Evolutionary conservation across 2,113 vertebrate genomes (phyloP).

Genomic region (Xiphophorus hellerii): DNA sequence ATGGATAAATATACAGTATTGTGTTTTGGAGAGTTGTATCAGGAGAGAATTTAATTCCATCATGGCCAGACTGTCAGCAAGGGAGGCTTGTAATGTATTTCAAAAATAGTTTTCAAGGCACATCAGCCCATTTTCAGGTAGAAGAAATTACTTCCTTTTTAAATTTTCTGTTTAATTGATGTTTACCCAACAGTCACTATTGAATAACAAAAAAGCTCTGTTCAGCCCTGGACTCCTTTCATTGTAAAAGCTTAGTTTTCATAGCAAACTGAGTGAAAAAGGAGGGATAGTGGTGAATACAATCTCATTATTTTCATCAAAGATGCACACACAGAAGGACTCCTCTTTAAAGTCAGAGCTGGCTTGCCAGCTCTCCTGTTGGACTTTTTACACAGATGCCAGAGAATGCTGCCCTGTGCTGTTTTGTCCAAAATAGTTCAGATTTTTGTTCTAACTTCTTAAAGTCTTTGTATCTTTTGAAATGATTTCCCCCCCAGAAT

Average conservation of each 20-base stretch:
- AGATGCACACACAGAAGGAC: slow-evolving; percentile 35
- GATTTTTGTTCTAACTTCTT: slow-evolving; percentile 26
- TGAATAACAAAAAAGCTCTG: slow-evolving; percentile 55
- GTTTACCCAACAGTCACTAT: slow-evolving; percentile 41
- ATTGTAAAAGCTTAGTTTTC: slow-evolving; percentile 48
- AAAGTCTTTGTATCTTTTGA: slow-evolving; percentile 35
- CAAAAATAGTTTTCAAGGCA: slow-evolving; percentile 38
- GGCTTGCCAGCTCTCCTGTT: slow-evolving; percentile 45
- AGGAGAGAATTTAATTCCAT: slow-evolving; percentile 32
- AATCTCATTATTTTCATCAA: slow-evolving; percentile 64
- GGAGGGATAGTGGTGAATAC: slow-evolving; percentile 40
- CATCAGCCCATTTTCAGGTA: slow-evolving; percentile 52
- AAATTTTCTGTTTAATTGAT: slow-evolving; percentile 50
- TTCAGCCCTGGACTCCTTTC: slow-evolving; percentile 32
- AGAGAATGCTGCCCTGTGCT: slow-evolving; percentile 10
- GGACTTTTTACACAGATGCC: slow-evolving; percentile 25
- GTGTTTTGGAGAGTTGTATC: slow-evolving; percentile 16
- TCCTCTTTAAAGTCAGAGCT: slow-evolving; percentile 30
- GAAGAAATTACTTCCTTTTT: slow-evolving; percentile 14
- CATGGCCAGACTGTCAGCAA: slow-evolving; percentile 27
- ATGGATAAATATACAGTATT: slow-evolving; percentile 25
- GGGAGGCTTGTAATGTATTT: slow-evolving; percentile 42
- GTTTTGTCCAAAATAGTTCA: slow-evolving; percentile 41
- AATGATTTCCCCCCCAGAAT: slow-evolving; percentile 36
- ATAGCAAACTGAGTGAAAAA: slow-evolving; percentile 39